Conservation (phyloP, 1,140 invertebrate genomes). For the Macrobrachium rosenbergii region DNA sequence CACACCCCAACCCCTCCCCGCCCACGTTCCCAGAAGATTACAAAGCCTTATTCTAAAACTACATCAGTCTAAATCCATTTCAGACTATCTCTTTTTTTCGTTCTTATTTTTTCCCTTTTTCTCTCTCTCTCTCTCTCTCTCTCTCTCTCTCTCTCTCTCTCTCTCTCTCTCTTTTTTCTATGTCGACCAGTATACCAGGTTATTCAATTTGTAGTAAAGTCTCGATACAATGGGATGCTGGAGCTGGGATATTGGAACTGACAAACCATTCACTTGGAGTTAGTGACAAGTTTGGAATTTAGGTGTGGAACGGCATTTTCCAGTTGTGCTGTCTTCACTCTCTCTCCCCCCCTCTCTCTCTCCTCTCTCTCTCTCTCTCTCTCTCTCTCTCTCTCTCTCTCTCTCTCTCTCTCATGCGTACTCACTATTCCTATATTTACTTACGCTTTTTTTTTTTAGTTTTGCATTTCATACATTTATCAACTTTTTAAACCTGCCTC, state of each 20-base stretch:
- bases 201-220: slow-evolving; percentile 28
- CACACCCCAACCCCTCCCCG: neutral
- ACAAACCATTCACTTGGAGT: slow-evolving; percentile 23
- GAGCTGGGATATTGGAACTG: slow-evolving; percentile 10
- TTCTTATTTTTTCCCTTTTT: neutral
- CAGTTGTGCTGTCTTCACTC: neutral
- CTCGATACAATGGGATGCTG: slow-evolving; percentile 13
- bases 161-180: neutral
- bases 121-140: neutral
- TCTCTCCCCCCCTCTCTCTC: too few relatives aligned
- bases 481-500: too few relatives aligned
- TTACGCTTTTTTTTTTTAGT: too few relatives aligned
- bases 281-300: slow-evolving; percentile 29
- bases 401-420: too few relatives aligned
- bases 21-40: neutral
- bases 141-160: neutral
- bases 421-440: too few relatives aligned
- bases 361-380: too few relatives aligned
- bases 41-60: neutral
- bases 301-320: neutral
- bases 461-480: too few relatives aligned
- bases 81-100: neutral
- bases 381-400: too few relatives aligned
- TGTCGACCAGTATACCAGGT: neutral
- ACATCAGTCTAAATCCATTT: too few relatives aligned